A percentile compares a stretch with the other conserved stretches of the same genome.
Conservation (phyloP, 2,797 vertebrate genomes). For the Apodemus agrarius region DNA sequence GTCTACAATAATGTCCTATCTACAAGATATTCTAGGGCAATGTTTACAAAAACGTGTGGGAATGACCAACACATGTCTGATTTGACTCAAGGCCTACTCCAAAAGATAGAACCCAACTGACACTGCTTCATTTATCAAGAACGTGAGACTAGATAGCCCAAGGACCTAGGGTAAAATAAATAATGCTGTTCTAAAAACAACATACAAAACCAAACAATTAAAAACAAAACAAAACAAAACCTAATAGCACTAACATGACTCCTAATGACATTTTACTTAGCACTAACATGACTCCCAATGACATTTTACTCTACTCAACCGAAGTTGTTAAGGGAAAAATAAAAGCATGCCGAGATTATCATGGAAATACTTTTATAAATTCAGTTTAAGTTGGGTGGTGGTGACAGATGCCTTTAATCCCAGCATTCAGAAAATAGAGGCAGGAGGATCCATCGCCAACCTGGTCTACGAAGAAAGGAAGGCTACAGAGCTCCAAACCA, state of each 20-base stretch:
- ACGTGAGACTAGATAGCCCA: neutral
- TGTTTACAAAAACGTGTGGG: neutral
- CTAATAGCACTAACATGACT: neutral
- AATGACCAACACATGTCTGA: neutral
- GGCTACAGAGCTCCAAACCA: neutral
- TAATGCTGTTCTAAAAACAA: neutral
- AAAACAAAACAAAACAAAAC: neutral
- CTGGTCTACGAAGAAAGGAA: neutral
- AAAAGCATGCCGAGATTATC: neutral
- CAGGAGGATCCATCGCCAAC: neutral
- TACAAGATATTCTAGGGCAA: neutral
- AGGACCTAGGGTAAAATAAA: neutral
- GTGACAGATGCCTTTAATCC: neutral
- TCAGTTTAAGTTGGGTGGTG: neutral
- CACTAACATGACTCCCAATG: neutral
- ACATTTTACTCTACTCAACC: neutral
- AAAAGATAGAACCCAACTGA: neutral
- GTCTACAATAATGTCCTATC: neutral
- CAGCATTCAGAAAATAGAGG: neutral
- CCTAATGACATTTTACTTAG: neutral
- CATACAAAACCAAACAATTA: neutral
- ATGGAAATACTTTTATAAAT: neutral
- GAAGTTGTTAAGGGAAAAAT: neutral
- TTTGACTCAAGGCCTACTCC: neutral
- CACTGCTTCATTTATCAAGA: neutral